Percentiles rank a stretch among this genome's conserved stretches.
Conservation (phyloP, 2,797 vertebrate genomes). For the Mallotus villosus region DNA sequence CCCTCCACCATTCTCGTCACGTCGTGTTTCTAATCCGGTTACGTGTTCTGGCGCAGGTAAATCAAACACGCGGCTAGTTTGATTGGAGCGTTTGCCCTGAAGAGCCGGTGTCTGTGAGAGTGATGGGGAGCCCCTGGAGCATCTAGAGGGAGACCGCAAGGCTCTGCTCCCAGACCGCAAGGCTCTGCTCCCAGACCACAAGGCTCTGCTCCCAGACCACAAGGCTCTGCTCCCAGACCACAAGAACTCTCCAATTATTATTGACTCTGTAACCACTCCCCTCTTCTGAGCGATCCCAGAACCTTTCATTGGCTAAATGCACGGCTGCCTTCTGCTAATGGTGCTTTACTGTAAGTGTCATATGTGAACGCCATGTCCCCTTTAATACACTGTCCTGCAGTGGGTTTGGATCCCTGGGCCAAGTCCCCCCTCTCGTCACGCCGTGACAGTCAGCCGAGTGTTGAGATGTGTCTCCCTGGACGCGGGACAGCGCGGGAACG, state of each 20-base stretch:
- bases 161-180: not conserved
- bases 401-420: conserved; percentile 19
- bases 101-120: conserved; percentile 29
- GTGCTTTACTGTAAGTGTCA: not conserved
- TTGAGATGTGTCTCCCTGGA: conserved; percentile 8
- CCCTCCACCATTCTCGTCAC: conserved; percentile 28
- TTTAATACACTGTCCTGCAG: conserved; percentile 28
- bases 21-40: conserved; percentile 33
- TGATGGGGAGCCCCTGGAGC: conserved; percentile 46
- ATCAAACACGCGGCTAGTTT: conserved; percentile 16
- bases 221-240: conserved; percentile 19
- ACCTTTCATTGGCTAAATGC: conserved; percentile 39
- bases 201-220: conserved; percentile 13
- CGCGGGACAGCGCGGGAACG: not conserved
- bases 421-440: conserved; percentile 24
- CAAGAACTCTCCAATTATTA: no score
- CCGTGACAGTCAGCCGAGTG: conserved; percentile 29
- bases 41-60: conserved; percentile 16
- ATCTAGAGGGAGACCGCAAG: no score
- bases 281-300: conserved; percentile 16
- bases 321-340: conserved; percentile 18
- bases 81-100: conserved; percentile 18
- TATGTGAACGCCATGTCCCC: not conserved
- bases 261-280: no score
- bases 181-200: conserved; percentile 8